These are phyloP conservation scores for Thalpophila matura DNA, from an alignment of 2,888 invertebrate genomes.

Conservation along the genomic window DNA sequence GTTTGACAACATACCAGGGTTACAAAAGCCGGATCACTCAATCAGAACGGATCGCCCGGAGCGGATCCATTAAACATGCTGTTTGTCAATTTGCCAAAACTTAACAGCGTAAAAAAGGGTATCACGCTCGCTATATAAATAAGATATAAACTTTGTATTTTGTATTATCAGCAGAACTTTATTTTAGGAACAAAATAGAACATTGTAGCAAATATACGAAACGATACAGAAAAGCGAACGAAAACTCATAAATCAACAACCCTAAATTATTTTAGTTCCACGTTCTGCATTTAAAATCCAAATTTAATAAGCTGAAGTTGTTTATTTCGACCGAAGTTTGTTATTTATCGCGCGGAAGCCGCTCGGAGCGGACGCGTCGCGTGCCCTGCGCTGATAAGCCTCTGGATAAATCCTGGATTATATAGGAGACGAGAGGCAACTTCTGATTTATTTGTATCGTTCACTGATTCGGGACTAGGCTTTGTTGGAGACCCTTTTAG, in stretches of 20 bases:
- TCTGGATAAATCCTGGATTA: slow-evolving; percentile 55
- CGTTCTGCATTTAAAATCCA: slow-evolving; percentile 50
- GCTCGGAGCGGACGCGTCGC: slow-evolving; percentile 51
- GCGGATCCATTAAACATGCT: slow-evolving; percentile 5
- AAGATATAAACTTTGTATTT: slow-evolving; percentile 14
- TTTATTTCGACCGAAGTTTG: slow-evolving; percentile 53
- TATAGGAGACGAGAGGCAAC: slow-evolving; percentile 42
- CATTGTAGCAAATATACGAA: slow-evolving; percentile 3
- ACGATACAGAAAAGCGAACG: slow-evolving; percentile 26
- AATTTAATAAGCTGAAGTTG: slow-evolving; percentile 59
- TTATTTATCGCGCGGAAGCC: slow-evolving; percentile 56
- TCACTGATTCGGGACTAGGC: slow-evolving; percentile 41
- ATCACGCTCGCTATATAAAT: not conserved
- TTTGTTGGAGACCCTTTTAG: slow-evolving; percentile 27
- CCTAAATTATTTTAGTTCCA: slow-evolving; percentile 48
- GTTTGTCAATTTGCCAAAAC: slow-evolving; percentile 15
- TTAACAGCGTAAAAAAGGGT: slow-evolving; percentile 1
- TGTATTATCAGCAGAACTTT: not conserved
- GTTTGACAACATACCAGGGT: not conserved
- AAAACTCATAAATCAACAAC: slow-evolving; percentile 38
- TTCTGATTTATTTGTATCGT: slow-evolving; percentile 55
- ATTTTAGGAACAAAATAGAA: not conserved
- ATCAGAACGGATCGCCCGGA: slow-evolving; percentile 2
- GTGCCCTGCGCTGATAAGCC: slow-evolving; percentile 55
- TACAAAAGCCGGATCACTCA: not conserved